These are phyloP conservation scores for Epirrhoe alternata DNA, from an alignment of 2,888 invertebrate species.

Conservation along the genomic window DNA sequence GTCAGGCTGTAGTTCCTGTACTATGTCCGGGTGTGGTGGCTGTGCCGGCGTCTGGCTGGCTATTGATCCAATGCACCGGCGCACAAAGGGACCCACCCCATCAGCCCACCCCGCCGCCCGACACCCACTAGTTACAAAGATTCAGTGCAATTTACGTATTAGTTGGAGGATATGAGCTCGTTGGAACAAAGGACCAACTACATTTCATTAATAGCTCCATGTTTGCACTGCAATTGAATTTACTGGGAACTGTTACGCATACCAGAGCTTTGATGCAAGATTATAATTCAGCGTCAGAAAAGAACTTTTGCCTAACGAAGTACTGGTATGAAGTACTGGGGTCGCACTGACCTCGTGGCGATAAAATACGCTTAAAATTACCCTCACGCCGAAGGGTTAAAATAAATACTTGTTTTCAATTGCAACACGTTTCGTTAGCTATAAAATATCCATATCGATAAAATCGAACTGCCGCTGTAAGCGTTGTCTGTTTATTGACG, in stretches of 20 bases:
- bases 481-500: conserved; percentile 29
- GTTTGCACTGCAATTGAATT: neutral
- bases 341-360: neutral
- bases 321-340: neutral
- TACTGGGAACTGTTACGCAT: neutral
- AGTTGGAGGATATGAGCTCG: neutral
- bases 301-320: no score
- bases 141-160: conserved; percentile 18
- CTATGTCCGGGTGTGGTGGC: conserved; percentile 33
- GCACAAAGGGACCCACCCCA: conserved; percentile 54
- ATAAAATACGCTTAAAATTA: neutral
- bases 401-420: conserved; percentile 3
- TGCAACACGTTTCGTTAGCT: conserved; percentile 10
- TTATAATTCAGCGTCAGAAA: no score
- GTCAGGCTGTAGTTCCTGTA: conserved; percentile 7
- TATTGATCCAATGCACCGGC: conserved; percentile 68
- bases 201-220: neutral
- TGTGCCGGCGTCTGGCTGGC: conserved; percentile 45
- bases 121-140: conserved; percentile 14
- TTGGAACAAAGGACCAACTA: conserved; percentile 14
- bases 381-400: conserved; percentile 8
- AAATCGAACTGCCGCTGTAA: conserved; percentile 23
- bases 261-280: no score
- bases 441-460: conserved; percentile 25
- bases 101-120: conserved; percentile 34